Evolutionary conservation across 2,888 invertebrate species (phyloP), one percentile per base, ranked within the genome.

Genomic region (Pseudolycoriella hygida): DNA sequence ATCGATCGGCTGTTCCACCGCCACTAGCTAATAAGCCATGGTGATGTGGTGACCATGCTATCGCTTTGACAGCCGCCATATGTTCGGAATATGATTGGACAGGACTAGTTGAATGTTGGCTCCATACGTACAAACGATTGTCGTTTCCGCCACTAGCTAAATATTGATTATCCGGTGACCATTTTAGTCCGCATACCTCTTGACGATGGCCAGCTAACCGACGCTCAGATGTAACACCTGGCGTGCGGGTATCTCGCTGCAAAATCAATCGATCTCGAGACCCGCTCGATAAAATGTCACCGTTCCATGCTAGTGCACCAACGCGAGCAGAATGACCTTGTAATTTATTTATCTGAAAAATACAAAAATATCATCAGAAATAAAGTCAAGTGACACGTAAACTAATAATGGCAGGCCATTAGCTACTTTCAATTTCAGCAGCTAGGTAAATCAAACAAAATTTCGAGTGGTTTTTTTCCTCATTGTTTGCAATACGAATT

Each of bases 21-120:
- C 97, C 97, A 34, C 88, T 89, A 1, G 96, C 96, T 49, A 97
- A 66, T 43, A 97, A 69, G 0, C 96, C 96, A 67, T 96, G 96
- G 66, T 96, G 96, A 69, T 97, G 96, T 1, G 97, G 96, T 2
- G 94, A 96, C 97, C 97, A 97, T 17, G 97, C 94, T 53, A 97
- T 93, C 0, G 97, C 97, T 67, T 96, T 98, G 10, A 94, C 94
- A 0, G 94, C 97, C 0, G 97, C 97, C 64, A 90, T 74, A 68
- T 98, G 97, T 53, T 97, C 87, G 0, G 88, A 86, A 66, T 97
- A 96, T 2, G 90, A 92, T 66, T 97, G 94, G 45, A 94, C 84
- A 0, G 96, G 94, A 3, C 80, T 75, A 3, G 83, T 67, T 0
- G 87, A 83, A 58, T 89, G 87, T 71, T 87, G 72, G 60, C 76